Evolutionary conservation across 1,140 invertebrate species (phyloP).

Genomic region (Drosophila punjabiensis): DNA sequence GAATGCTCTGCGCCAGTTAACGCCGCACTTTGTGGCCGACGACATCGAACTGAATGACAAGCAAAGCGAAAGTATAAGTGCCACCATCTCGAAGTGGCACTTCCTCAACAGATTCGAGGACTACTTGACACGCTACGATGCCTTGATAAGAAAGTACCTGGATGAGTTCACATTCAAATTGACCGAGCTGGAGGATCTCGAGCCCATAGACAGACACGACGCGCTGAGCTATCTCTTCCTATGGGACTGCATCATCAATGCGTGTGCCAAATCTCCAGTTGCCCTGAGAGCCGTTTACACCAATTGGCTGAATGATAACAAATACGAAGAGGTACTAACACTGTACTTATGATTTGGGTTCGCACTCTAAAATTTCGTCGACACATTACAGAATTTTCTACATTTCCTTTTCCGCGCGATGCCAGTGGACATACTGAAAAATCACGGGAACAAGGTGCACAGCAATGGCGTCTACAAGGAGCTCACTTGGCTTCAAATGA

Average conservation of each 20-base stretch:
- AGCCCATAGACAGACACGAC: conserved; percentile 63
- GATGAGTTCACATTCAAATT: conserved; percentile 82
- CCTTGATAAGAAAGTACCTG: conserved; percentile 66
- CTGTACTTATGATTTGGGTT: conserved; percentile 52
- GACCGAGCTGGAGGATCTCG: conserved; percentile 71
- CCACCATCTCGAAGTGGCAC: conserved; percentile 64
- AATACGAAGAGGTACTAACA: conserved; percentile 69
- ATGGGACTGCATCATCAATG: conserved; percentile 91
- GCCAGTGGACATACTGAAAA: conserved; percentile 82
- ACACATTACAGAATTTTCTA: conserved; percentile 71
- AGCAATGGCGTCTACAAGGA: conserved; percentile 73
- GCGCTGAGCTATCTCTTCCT: conserved; percentile 88
- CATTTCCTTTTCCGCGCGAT: conserved; percentile 82
- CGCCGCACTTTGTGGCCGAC: conserved; percentile 68
- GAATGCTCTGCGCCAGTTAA: conserved; percentile 61
- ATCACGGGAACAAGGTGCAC: conserved; percentile 75
- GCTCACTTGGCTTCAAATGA: conserved; percentile 69
- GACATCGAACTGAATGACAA: conserved; percentile 73
- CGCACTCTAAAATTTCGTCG: conserved; percentile 53
- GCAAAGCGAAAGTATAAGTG: conserved; percentile 58
- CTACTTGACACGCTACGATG: conserved; percentile 83
- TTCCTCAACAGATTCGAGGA: conserved; percentile 87
- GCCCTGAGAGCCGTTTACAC: conserved; percentile 90
- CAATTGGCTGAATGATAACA: conserved; percentile 88
- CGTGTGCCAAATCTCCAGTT: conserved; percentile 89